Evolutionary conservation across 1,140 invertebrate species (phyloP), one percentile per base, ranked within the genome.

Genomic region (Tribolium madens): DNA sequence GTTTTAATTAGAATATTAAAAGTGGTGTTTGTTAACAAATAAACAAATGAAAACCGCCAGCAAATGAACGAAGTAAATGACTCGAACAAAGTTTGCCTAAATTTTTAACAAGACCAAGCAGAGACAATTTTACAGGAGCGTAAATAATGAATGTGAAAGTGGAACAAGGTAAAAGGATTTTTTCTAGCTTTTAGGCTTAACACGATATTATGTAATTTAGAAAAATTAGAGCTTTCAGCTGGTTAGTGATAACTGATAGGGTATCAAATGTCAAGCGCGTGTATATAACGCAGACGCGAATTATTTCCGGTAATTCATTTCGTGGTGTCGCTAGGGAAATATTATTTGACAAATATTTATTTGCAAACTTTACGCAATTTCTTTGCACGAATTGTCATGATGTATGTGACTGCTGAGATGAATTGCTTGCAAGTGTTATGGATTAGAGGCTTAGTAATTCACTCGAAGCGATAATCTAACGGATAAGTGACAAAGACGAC

Each of bases 311-410:
- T 64, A 64, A 64, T 64, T 64, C 57, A 64, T 64, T 64, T 64
- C 26, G n/a, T 12, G 9, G 12, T 64, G 57, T 64, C 57, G 12
- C n/a, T 64, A 17, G 17, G 21, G 53, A 60, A 60, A 60, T 60
- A 64, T 64, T 33, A 12, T 64, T 64, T 64, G 57, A 64, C 57
- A 64, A 64, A 64, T 64, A 64, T 64, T 64, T 64, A 64, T 64
- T 64, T 64, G 26, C 21, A 18, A 64, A 64, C 10, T 64, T 64
- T 64, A 33, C 26, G 57, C 57, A 64, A 64, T 64, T 64, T 64
- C 57, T 64, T 64, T 33, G 52, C 52, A 17, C 13, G 18, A 57
- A 21, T 57, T 57, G 52, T 57, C 52, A 57, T 26, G 52, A 26
- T 33, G 57, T 64, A 33, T 64, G 57, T 33, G 26, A 64, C 10